phyloP scores from a whole-genome alignment of 2,888 invertebrate genomes.

The Eristalis intricaria region DNA sequence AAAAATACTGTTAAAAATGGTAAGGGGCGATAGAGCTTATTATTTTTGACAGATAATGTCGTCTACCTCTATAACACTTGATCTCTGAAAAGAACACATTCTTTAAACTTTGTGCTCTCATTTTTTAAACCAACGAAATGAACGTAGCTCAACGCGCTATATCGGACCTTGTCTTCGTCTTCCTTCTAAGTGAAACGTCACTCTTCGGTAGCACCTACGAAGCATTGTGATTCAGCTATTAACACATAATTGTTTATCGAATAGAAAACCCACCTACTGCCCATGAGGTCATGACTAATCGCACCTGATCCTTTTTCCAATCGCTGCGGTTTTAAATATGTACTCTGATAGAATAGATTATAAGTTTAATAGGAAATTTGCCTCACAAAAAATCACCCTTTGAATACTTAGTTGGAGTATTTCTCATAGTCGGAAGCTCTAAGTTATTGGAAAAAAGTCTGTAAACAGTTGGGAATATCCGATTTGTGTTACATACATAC shows the following conservation, averaged over 20 bases:
- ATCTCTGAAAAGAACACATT: too few relatives aligned
- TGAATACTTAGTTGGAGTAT: not conserved
- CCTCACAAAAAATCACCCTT: not conserved
- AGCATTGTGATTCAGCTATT: too few relatives aligned
- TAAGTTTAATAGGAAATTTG: not conserved
- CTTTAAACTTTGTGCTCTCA: too few relatives aligned
- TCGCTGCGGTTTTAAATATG: not conserved
- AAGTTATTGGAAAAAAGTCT: not conserved
- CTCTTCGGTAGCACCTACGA: too few relatives aligned
- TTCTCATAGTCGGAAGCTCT: not conserved
- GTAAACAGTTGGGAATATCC: not conserved
- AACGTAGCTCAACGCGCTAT: too few relatives aligned
- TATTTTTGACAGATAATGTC: too few relatives aligned
- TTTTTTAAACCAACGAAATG: too few relatives aligned
- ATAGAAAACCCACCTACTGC: not conserved
- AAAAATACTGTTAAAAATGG: too few relatives aligned
- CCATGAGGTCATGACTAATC: not conserved
- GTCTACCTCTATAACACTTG: too few relatives aligned
- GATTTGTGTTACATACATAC: not conserved
- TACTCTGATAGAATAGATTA: not conserved
- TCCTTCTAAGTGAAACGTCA: too few relatives aligned
- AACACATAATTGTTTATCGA: not conserved
- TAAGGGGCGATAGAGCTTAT: too few relatives aligned
- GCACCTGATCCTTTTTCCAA: not conserved
- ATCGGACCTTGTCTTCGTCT: too few relatives aligned